Percentiles rank a stretch among this genome's conserved stretches.
These are phyloP conservation scores for Catocala fraxini DNA, from an alignment of 2,888 invertebrate genomes.

Conservation along the genomic window DNA sequence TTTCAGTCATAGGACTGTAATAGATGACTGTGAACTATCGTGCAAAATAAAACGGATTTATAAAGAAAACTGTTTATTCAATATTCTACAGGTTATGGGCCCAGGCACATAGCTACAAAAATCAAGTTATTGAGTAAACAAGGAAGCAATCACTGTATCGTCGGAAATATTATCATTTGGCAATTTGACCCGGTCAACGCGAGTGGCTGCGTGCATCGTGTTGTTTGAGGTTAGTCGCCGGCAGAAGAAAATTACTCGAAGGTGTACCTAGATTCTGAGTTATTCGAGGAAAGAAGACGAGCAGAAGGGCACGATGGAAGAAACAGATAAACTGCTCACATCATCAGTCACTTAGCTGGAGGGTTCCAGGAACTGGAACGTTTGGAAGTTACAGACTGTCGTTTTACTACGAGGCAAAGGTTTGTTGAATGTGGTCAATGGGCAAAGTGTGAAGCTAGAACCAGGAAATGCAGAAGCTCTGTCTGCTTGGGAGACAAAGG, in stretches of 20 bases:
- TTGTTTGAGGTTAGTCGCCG: too few relatives aligned
- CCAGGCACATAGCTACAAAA: neutral
- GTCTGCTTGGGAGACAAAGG: slow-evolving; percentile 10
- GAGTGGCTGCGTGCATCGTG: too few relatives aligned
- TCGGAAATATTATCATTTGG: neutral
- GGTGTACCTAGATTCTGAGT: too few relatives aligned
- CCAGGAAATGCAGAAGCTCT: neutral
- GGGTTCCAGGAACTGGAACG: slow-evolving; percentile 13
- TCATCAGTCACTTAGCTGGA: neutral
- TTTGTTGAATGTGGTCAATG: slow-evolving; percentile 8
- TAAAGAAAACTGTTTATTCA: too few relatives aligned
- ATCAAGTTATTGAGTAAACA: neutral
- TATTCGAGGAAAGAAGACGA: neutral
- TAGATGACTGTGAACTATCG: too few relatives aligned
- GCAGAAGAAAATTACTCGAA: too few relatives aligned
- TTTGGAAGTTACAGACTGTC: slow-evolving; percentile 13
- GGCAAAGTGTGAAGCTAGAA: slow-evolving; percentile 10
- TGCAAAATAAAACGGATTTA: too few relatives aligned
- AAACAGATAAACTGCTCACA: neutral
- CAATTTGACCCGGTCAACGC: too few relatives aligned
- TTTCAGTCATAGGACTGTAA: too few relatives aligned
- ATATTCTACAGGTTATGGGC: slow-evolving; percentile 5
- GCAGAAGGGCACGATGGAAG: neutral
- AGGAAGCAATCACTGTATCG: neutral
- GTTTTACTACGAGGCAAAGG: slow-evolving; percentile 21